Base-by-base conservation (phyloP, 1,140 invertebrate genomes). In the Camponotus pennsylvanicus region DNA sequence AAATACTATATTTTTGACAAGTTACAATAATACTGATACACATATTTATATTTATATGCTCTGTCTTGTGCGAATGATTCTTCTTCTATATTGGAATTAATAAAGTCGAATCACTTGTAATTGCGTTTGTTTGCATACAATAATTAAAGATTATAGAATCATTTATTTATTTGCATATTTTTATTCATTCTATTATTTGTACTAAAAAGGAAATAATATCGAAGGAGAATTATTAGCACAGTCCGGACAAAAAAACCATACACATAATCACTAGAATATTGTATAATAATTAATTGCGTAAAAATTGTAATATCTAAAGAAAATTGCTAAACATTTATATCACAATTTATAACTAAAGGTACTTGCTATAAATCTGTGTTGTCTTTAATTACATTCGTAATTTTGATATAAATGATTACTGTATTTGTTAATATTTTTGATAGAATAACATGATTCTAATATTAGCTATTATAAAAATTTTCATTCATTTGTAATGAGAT, bases 1-100 rank as follows among this genome's bases (percentile, higher is more conserved):
- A 86, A 94, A 91, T 88, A 83, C 92, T 95, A 94, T 95, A 94
- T 95, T 95, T 95, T 95, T 95, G 93, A 94, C 92, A 95, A 94
- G 88, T 93, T 93, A 93, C 87, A 91, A 92, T 92, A 87, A 91
- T 84, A 92, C 80, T 86, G 92, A 92, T 93, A 93, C 84, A 93
- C 93, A 91, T 90, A 90, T 93, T 52, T 52, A 52, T 52, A 52
- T 52, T 52, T 92, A 86, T 91, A 89, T 90, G 84, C 70, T 92
- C 87, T 91, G 90, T 87, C 69, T 89, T 88, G 90, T 91, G 91
- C 89, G 84, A 86, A 91, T 92, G 76, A 91, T 92, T 92, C 88
- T 91, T 92, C 87, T 89, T 40, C 77, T 71, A 11, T 61, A 52
- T 86, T 80, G 21, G 66, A 57, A 83, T 71, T 63, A 64, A 8